Percentiles rank a stretch among this genome's conserved stretches.
Evolutionary conservation across 2,113 vertebrate genomes (phyloP).

Genomic region (Electrona antarctica): DNA sequence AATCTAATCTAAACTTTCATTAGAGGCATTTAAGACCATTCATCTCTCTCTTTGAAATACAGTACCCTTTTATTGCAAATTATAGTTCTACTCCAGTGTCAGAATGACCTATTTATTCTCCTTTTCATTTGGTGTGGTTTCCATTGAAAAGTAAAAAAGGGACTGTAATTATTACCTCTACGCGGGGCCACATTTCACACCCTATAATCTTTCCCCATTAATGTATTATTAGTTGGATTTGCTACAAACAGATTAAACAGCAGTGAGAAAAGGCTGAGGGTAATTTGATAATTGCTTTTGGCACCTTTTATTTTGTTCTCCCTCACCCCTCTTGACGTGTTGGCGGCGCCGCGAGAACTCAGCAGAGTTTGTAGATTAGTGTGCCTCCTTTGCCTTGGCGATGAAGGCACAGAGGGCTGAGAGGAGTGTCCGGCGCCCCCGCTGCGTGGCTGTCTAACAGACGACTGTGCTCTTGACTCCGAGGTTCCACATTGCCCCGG

Average conservation of each 20-base stretch:
- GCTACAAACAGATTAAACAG: conserved; percentile 74
- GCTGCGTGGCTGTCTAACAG: conserved; percentile 46
- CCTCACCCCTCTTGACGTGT: conserved; percentile 46
- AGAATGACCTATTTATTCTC: conserved; percentile 64
- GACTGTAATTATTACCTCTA: conserved; percentile 69
- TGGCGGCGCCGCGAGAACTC: conserved; percentile 57
- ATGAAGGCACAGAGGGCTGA: conserved; percentile 40
- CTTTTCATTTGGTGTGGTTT: conserved; percentile 30
- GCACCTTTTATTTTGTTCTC: conserved; percentile 65
- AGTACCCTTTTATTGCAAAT: neutral
- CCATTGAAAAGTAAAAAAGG: conserved; percentile 55
- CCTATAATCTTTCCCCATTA: conserved; percentile 61
- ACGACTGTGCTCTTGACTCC: conserved; percentile 42
- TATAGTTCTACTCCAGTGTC: conserved; percentile 41
- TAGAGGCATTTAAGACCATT: neutral
- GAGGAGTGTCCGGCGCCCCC: conserved; percentile 35
- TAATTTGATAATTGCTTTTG: conserved; percentile 76
- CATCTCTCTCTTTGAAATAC: neutral
- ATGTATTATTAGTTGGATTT: conserved; percentile 72
- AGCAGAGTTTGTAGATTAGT: conserved; percentile 59
- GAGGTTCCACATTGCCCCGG: conserved; percentile 58
- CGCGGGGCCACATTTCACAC: conserved; percentile 62
- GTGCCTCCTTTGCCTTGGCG: conserved; percentile 21
- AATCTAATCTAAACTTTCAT: neutral
- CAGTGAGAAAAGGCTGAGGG: conserved; percentile 60